Evolutionary conservation across 2,113 vertebrate genomes (phyloP).

Genomic region (Rhinopomastus cyanomelas): DNA sequence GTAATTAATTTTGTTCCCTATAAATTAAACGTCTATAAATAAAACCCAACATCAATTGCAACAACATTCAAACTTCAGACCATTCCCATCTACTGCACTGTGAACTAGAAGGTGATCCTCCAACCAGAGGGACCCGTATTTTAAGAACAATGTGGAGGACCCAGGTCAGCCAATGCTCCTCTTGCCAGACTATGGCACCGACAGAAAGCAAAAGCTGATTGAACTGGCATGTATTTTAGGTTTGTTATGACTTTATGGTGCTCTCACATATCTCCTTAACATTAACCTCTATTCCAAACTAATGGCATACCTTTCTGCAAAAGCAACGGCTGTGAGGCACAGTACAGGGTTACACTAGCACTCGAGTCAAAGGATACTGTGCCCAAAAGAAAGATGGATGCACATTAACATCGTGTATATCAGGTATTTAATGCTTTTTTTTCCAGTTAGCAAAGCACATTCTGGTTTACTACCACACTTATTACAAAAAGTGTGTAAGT

Average conservation of each 20-base stretch:
- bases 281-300: constrained; percentile 14
- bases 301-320: neutral
- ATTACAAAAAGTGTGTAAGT: neutral
- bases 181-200: neutral
- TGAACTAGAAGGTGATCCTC: neutral
- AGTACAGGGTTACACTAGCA: neutral
- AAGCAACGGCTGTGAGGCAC: rapidly evolving
- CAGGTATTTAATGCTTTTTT: neutral
- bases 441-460: neutral
- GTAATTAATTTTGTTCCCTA: neutral
- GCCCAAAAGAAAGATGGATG: neutral
- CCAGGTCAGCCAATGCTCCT: neutral
- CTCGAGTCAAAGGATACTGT: neutral
- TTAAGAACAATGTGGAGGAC: neutral
- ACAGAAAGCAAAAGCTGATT: constrained; percentile 14
- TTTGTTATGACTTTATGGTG: neutral
- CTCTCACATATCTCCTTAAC: neutral
- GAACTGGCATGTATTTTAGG: neutral
- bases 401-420: neutral
- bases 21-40: neutral
- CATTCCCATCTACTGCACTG: neutral
- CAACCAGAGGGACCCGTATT: neutral
- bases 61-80: neutral
- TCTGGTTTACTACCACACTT: neutral
- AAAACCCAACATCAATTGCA: neutral